Base-by-base conservation (phyloP, 2,888 invertebrate species). In the Noctuana brunneofusca region DNA sequence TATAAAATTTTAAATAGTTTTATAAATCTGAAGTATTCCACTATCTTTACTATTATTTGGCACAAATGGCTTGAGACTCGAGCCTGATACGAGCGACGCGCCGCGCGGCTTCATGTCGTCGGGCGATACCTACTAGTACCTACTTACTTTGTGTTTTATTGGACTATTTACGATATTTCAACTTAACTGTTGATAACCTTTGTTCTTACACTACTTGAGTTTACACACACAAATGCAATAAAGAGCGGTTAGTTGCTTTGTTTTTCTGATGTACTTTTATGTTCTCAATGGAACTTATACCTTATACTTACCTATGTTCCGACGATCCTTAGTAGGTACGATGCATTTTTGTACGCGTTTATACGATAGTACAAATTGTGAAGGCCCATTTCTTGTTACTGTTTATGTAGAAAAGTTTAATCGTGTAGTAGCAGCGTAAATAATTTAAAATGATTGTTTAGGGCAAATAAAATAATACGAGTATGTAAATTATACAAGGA, bases 121-220 rank as follows among this genome's bases (percentile, higher is more conserved):
- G n/a, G n/a, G n/a, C n/a, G n/a, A n/a, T n/a, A n/a, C n/a, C n/a
- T n/a, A n/a, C n/a, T n/a, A n/a, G n/a, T n/a, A n/a, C n/a, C n/a
- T n/a, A n/a, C n/a, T n/a, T n/a, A n/a, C n/a, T n/a, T n/a, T n/a
- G n/a, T n/a, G n/a, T n/a, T 24, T 57, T 48, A 48, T 32, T 57
- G 56, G 48, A 57, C 56, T 57, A 32, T 46, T 48, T 18, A 32
- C 56, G 30, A 57, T 32, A 48, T 20, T 38, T 41, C 41, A 55
- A 55, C 35, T 41, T 41, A 41, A 43, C 38, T 57, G 27, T 20
- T 32, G 56, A 57, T 57, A 57, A 57, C 56, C 46, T 57, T 53
- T 53, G 52, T 20, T 12, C 27, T n/a, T n/a, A n/a, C n/a, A n/a
- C n/a, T n/a, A n/a, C n/a, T n/a, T n/a, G n/a, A n/a, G n/a, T n/a